Base-by-base conservation (phyloP, 2,797 vertebrate species). In the Thaleichthys pacificus region DNA sequence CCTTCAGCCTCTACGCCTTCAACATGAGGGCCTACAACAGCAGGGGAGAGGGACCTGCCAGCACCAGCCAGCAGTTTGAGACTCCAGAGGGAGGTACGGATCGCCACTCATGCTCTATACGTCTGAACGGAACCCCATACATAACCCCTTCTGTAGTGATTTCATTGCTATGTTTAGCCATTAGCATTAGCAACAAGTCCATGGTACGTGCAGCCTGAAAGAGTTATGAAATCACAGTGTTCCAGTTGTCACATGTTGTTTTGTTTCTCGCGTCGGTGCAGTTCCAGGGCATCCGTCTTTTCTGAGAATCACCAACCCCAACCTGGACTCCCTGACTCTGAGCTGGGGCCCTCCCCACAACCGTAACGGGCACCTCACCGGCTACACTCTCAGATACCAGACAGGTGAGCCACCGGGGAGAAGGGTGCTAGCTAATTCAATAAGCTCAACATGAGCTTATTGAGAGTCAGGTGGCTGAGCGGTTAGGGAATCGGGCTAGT, bases 41-140 rank as follows among this genome's bases (percentile, higher is more conserved):
- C 69, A 97, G 94, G 84, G 96, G 97, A 38, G 97, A 98, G 73
- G 97, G 98, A 3, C 98, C 97, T 0, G 75, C 92, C 72, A 96
- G 97, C 82, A n/a, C 81, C 4, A 88, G 86, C 64, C 88, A 89
- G 87, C 78, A 88, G 73, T 97, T 99, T 86, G 89, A 91, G 70
- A 99, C 96, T 3, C 96, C 93, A 0, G 97, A 99, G 87, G 97
- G 97, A 94, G 96, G 98, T 99, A 93, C 38, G 92, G 71, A 72
- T 19, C 57, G 26, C 5, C 26, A 26, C 9, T 17, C 21, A 49
- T 1, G 54, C 14, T 32, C 12, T 7, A 12, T 49, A 5, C 26
- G 4, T 17, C 66, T 54, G 66, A 54, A 67, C 7, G 15, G 24
- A 65, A 70, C 60, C 32, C 8, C 32, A 35, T 35, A 35, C 32